These are phyloP conservation scores for Nephila pilipes DNA, from an alignment of 1,140 invertebrate species.

Conservation along the genomic window DNA sequence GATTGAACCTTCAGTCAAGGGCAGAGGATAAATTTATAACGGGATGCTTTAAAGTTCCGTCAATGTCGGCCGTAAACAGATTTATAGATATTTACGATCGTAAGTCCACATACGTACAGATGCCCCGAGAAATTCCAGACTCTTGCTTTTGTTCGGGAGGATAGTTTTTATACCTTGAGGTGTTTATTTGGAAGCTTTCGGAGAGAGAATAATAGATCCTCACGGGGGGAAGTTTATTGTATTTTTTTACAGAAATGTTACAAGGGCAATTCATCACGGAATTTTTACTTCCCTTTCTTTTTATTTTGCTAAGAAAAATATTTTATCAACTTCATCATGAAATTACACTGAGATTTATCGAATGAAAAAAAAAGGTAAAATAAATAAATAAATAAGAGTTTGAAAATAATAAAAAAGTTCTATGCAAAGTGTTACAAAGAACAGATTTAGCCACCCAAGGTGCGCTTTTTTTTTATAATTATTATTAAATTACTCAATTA, in stretches of 20 bases:
- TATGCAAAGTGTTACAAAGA: too few relatives aligned
- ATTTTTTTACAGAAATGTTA: not conserved
- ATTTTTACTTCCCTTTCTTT: not conserved
- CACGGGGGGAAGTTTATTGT: not conserved
- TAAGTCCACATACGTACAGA: not conserved
- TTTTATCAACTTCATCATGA: too few relatives aligned
- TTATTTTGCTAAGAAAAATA: not conserved
- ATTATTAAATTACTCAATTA: too few relatives aligned
- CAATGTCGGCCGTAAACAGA: slow-evolving; percentile 39
- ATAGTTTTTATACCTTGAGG: not conserved
- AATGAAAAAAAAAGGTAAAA: too few relatives aligned
- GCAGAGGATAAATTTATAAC: slow-evolving; percentile 27
- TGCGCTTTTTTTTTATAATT: too few relatives aligned
- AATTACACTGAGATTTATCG: too few relatives aligned
- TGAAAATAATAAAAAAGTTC: too few relatives aligned
- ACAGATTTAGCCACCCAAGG: too few relatives aligned
- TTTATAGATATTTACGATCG: not conserved
- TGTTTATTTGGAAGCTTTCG: not conserved
- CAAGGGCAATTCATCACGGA: not conserved
- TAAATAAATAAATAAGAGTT: too few relatives aligned
- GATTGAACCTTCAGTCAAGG: not conserved
- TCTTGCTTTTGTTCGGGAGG: not conserved
- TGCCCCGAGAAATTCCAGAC: not conserved
- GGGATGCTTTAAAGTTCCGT: slow-evolving; percentile 21
- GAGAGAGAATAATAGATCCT: not conserved